Evolutionary conservation across 2,797 vertebrate genomes (phyloP).

Genomic region (Alcedo atthis): DNA sequence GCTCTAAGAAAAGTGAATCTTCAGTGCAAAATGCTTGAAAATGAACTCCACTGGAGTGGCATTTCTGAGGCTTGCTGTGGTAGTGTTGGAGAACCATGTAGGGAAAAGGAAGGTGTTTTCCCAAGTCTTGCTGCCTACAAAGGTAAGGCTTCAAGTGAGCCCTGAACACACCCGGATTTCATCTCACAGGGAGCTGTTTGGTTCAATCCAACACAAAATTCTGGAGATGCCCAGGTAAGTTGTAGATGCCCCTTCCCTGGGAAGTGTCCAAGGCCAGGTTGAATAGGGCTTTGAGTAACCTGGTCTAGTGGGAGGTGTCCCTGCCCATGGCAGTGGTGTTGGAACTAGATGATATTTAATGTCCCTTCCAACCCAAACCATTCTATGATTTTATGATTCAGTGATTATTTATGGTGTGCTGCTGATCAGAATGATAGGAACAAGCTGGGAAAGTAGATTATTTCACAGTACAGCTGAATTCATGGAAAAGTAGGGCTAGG

Average conservation of each 20-base stretch:
- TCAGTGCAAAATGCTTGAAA: not conserved
- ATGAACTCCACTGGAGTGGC: rapidly evolving
- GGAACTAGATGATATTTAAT: not conserved
- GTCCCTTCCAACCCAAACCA: not conserved
- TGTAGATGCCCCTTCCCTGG: not conserved
- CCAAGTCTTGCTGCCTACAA: too few species aligned
- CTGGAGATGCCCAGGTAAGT: not conserved
- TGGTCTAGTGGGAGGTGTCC: not conserved
- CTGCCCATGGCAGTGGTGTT: not conserved
- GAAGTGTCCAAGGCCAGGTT: not conserved
- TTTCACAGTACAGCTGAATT: not conserved
- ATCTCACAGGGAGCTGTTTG: not conserved
- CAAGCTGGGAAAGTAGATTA: not conserved
- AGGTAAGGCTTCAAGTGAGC: not conserved
- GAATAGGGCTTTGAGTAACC: not conserved
- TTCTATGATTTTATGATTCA: not conserved
- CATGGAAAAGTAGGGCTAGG: not conserved
- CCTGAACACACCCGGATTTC: not conserved
- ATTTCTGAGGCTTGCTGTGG: not conserved
- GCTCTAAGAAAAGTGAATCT: not conserved
- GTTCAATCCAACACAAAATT: not conserved
- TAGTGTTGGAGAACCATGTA: rapidly evolving
- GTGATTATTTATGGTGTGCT: not conserved
- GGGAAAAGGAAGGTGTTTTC: not conserved
- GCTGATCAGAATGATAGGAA: not conserved